phyloP scores from a whole-genome alignment of 2,888 invertebrate species.

The Amphipyra berbera region DNA sequence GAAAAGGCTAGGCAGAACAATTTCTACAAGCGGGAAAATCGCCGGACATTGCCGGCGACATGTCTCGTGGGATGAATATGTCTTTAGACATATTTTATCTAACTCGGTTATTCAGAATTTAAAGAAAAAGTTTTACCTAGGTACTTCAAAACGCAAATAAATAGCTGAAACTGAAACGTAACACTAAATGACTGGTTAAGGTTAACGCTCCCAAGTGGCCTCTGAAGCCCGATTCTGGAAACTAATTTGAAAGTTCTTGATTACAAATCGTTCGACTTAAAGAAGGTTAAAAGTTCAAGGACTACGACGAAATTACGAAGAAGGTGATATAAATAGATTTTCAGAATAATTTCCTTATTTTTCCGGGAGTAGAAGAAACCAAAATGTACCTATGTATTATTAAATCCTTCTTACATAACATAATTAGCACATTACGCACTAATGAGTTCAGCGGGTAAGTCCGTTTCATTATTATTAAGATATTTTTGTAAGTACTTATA shows the following conservation, averaged over 20 bases:
- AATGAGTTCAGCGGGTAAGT: too few species aligned
- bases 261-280: constrained; percentile 46
- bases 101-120: neutral
- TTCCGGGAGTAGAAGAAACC: too few species aligned
- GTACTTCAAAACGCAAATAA: constrained; percentile 9
- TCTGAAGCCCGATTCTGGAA: constrained; percentile 18
- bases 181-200: constrained; percentile 32
- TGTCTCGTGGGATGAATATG: too few species aligned
- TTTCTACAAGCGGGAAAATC: too few species aligned
- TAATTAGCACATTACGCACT: too few species aligned
- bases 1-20: too few species aligned
- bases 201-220: constrained; percentile 49
- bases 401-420: too few species aligned
- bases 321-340: constrained; percentile 10
- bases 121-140: neutral
- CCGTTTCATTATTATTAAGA: too few species aligned
- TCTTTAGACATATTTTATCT: neutral
- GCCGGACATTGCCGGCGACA: too few species aligned
- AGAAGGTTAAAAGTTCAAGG: constrained; percentile 52
- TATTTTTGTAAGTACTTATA: too few species aligned
- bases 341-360: neutral
- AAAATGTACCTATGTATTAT: too few species aligned
- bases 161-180: constrained; percentile 8
- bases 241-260: constrained; percentile 56
- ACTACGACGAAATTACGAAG: constrained; percentile 10